These are phyloP conservation scores for Dryococelus australis DNA, from an alignment of 2,888 invertebrate genomes.

Conservation along the genomic window DNA sequence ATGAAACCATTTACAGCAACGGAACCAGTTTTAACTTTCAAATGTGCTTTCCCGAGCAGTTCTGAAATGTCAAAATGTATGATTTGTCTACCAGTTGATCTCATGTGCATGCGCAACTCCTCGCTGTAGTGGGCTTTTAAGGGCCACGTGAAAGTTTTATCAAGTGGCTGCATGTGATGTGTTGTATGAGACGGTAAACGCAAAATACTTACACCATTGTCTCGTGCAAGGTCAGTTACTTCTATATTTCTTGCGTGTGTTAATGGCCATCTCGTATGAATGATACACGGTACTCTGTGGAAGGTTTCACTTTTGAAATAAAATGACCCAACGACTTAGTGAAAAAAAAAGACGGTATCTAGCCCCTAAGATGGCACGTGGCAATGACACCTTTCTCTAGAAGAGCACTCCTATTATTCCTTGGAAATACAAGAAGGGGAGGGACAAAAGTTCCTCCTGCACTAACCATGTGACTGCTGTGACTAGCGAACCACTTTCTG, in stretches of 20 bases:
- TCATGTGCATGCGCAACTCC: too few species aligned
- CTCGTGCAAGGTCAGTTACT: not conserved
- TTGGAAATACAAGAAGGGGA: not conserved
- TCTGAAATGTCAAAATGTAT: too few species aligned
- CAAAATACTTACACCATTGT: not conserved
- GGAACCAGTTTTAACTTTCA: too few species aligned
- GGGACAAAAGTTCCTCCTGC: not conserved
- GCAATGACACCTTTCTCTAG: not conserved
- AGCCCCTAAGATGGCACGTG: not conserved
- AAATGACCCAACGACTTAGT: not conserved
- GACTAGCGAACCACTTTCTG: not conserved
- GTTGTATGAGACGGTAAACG: too few species aligned
- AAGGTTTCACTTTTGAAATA: not conserved
- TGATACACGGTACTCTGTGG: not conserved
- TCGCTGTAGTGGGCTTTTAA: too few species aligned
- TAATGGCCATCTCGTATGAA: not conserved
- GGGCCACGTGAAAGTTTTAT: too few species aligned
- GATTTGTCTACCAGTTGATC: too few species aligned
- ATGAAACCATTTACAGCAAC: too few species aligned
- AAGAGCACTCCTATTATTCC: not conserved
- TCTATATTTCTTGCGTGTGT: not conserved
- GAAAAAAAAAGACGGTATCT: not conserved
- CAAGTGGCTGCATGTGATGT: too few species aligned
- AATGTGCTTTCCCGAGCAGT: too few species aligned
- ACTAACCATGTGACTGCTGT: not conserved